Evolutionary conservation across 2,113 vertebrate species (phyloP), one percentile per base, ranked within the genome.

Genomic region (Cinclus mexicanus): DNA sequence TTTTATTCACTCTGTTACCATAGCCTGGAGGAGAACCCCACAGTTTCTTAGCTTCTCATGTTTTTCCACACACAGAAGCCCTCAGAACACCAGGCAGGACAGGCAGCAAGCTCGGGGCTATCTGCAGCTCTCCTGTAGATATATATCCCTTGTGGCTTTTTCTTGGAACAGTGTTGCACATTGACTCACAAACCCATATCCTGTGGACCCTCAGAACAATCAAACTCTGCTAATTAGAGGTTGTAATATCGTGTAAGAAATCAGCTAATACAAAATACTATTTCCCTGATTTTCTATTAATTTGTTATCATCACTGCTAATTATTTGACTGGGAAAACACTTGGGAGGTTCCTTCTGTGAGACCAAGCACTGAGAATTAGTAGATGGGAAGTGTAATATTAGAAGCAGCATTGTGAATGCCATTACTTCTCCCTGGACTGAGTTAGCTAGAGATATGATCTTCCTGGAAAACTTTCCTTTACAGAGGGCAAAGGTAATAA

Each of bases 371-470:
- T 68, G 44, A 55, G 87, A 39, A 80, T 83, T 90, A 86, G 37
- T 70, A 60, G 61, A 70, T 87, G 57, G 69, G 87, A 90, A 88
- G 53, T 71, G n/a, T 78, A 92, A 75, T 65, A 80, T 20, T 93
- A 90, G 71, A 95, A 83, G 72, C 52, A 92, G 80, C 31, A 81
- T 83, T 90, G 57, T 92, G 57, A 92, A 85, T 90, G 63, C 55
- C 70, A 68, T 81, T 90, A 84, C 90, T 67, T 93, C 90, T 75
- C 69, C 47, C 76, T 61, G 42, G 49, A n/a, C 14, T 1, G 5
- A 81, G 18, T 53, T 86, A 93, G 41, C 23, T 63, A 46, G 57
- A 83, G 42, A 26, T 16, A 23, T 3, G 3, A 47, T 68, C 65
- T 83, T 92, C 41, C 37, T 95, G 69, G 42, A 75, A 93, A 90